These are phyloP conservation scores for Coreoperca whiteheadi DNA, from an alignment of 2,113 vertebrate genomes.

Conservation along the genomic window DNA sequence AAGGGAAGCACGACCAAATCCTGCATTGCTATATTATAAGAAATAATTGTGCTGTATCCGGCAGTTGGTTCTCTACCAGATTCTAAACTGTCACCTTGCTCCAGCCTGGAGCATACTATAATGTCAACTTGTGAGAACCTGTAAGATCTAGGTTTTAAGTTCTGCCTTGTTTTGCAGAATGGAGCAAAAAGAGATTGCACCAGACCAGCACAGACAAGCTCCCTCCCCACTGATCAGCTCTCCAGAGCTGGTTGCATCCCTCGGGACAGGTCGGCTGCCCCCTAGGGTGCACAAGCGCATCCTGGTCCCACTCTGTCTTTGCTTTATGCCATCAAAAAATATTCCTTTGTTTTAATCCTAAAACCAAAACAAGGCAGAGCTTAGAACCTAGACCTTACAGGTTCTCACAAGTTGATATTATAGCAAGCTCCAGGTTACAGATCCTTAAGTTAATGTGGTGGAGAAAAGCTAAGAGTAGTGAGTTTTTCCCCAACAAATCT, in stretches of 20 bases:
- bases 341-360: no score
- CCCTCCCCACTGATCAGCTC: no score
- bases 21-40: background rate
- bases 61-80: background rate
- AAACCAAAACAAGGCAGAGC: background rate
- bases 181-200: no score
- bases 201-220: no score
- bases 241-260: no score
- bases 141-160: background rate
- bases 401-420: no score
- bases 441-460: background rate
- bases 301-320: no score
- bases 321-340: no score
- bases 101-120: background rate
- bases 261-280: no score
- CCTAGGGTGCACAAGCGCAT: no score
- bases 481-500: background rate
- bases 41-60: background rate
- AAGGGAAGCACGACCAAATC: background rate
- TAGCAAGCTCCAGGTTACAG: background rate
- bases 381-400: background rate
- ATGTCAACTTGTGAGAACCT: no score
- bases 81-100: background rate
- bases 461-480: background rate
- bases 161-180: background rate